These are phyloP conservation scores for Onychomys arenicola DNA, from an alignment of 2,797 vertebrate species.

Conservation along the genomic window DNA sequence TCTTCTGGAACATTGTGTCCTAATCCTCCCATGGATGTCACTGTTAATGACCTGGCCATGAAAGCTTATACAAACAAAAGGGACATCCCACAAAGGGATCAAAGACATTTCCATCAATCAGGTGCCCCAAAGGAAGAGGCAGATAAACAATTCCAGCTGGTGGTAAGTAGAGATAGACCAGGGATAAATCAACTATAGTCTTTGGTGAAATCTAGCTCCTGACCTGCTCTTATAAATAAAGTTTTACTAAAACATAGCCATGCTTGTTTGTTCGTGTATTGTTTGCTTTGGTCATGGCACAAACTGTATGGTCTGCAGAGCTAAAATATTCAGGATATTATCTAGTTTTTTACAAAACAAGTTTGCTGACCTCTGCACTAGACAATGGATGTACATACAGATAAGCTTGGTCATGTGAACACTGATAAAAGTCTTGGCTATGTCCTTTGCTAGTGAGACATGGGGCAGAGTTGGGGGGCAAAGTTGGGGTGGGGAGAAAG, in stretches of 20 bases:
- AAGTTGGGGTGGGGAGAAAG: neutral
- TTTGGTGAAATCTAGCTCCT: conserved; percentile 7
- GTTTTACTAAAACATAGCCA: conserved; percentile 27
- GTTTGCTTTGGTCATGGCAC: conserved; percentile 3
- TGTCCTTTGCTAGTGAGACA: conserved; percentile 8
- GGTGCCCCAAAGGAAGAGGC: neutral
- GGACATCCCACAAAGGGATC: conserved; percentile 1
- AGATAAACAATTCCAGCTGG: conserved; percentile 42
- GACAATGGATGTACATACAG: neutral
- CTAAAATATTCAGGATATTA: conserved; percentile 44
- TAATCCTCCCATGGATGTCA: conserved; percentile 27
- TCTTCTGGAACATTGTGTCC: conserved; percentile 46
- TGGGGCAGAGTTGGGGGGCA: too few relatives aligned
- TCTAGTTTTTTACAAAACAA: conserved; percentile 32
- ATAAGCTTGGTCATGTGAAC: conserved; percentile 29
- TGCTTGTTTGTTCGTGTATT: neutral
- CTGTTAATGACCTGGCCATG: conserved; percentile 32
- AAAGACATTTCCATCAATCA: conserved; percentile 33
- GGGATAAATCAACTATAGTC: neutral
- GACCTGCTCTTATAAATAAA: conserved; percentile 45
- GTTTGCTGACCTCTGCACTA: conserved; percentile 21
- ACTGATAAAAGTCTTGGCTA: neutral
- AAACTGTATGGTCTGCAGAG: neutral
- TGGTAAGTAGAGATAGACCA: neutral
- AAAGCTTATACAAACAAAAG: conserved; percentile 58